These are phyloP conservation scores for Cheirogaleus medius DNA, from an alignment of 2,113 vertebrate genomes.

Conservation along the genomic window DNA sequence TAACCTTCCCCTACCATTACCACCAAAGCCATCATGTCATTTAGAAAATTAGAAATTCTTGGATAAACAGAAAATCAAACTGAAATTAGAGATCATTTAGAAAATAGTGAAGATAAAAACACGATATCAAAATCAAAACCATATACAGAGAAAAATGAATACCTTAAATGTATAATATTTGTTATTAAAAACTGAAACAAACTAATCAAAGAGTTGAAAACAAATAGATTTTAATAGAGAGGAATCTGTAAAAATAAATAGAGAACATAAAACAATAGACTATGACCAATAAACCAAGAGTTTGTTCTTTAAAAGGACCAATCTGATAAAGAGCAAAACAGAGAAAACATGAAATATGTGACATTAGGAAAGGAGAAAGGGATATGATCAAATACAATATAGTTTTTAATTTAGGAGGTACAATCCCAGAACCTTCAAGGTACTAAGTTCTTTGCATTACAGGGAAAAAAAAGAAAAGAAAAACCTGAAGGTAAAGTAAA, in stretches of 20 bases:
- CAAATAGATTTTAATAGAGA: neutral
- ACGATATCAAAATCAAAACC: neutral
- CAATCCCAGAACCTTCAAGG: neutral
- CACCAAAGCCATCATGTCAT: neutral
- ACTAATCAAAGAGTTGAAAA: constrained; percentile 27
- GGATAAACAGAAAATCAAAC: neutral
- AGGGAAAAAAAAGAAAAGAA: neutral
- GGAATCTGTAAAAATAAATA: neutral
- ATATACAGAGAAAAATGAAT: neutral
- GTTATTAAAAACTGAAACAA: neutral
- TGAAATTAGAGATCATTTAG: neutral
- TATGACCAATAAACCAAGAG: neutral
- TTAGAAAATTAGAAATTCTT: neutral
- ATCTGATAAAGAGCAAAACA: constrained; percentile 24
- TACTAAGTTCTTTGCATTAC: neutral
- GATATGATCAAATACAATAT: neutral
- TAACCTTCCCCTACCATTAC: neutral
- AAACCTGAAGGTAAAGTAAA: neutral
- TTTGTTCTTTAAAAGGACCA: neutral
- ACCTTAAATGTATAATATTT: neutral
- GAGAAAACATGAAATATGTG: neutral
- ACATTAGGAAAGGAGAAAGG: neutral
- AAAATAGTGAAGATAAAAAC: constrained; percentile 4
- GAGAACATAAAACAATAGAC: neutral
- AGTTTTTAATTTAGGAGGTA: too few relatives aligned